Base-by-base conservation (phyloP, 1,140 invertebrate genomes). In the Agraylea sexmaculata region DNA sequence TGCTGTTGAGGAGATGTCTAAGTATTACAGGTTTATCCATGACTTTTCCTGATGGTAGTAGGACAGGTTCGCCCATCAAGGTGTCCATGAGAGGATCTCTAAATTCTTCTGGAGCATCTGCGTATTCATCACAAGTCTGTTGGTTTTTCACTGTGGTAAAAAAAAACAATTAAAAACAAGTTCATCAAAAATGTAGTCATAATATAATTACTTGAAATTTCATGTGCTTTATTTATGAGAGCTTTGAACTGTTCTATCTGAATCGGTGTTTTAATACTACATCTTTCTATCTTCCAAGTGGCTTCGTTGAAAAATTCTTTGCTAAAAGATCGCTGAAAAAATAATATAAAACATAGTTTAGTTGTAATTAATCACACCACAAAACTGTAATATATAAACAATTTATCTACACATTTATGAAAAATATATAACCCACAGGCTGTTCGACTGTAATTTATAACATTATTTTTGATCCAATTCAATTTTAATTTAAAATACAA, bases 61-160 rank as follows among this genome's bases (percentile, higher is more conserved):
- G 69, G 0, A 98, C 92, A 2, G 94, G 94, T 61, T 99, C 91
- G 1, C 81, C 81, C 93, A 98, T 97, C 13, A 99, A 61, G 0
- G 92, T 97, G 55, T 93, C 89, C 92, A 98, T 96, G 1, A 99
- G 64, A 0, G 93, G 91, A 74, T 97, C 93, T 66, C 82, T 82
- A 60, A 95, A 98, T 63, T 97, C 92, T 49, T 98, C 93, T 1
- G 94, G 94, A 28, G 91, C 90, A 61, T 98, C 92, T 19, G 86
- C 87, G 55, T 82, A 91, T 61, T 96, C 92, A 46, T 92, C 87
- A 54, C 88, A 83, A 49, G 77, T 75, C 46, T 86, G 79, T 54
- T 84, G 75, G 65, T 95, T 95, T 43, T 83, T 77, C 42, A 86
- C 73, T 53, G 77, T 67, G 37, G 15, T 37, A 5, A 34, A 37